Base-by-base conservation (phyloP, 2,113 vertebrate species). In the Irena cyanogastra region DNA sequence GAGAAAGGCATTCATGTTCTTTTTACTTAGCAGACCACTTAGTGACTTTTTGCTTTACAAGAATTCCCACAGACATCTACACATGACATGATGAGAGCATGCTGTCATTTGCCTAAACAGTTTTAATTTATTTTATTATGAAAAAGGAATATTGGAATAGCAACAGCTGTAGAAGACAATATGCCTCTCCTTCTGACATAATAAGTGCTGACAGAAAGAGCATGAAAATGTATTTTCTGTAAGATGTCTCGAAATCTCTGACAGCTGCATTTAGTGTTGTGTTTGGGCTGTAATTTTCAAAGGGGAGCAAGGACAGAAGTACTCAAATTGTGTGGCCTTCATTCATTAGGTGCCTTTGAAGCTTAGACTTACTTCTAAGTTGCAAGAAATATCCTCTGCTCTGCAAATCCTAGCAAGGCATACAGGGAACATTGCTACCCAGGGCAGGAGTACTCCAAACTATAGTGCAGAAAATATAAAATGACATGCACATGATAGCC, bases 21-120 rank as follows among this genome's bases (percentile, higher is more conserved):
- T 79, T 69, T 61, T 63, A 33, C n/a, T 84, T 81, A 45, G 53
- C 72, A 89, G 53, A 41, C 45, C 42, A 75, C 24, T 42, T 2
- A 53, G 16, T 22, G 26, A 13, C 64, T 65, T 93, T 89, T 81
- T 78, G 8, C 23, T 79, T 94, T 93, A 87, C 83, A 72, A 77
- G 87, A 95, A 95, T 91, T 89, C 37, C 45, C 37, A 83, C 61
- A 95, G 84, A 85, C 53, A 94, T 83, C 49, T 84, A 61, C 83
- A 95, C 9, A 4, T 2, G 16, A 80, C 65, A 33, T 78, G 60
- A 79, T 82, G 57, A 82, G n/a, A 76, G 33, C 53, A 79, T 65
- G 31, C 37, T 85, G 57, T 82, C 77, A 89, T 66, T 84, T 91
- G 57, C 57, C 77, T 79, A 50, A 89, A 65, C 20, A 69, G 86